These are phyloP conservation scores for Cremastinae sp. DNA, from an alignment of 2,888 invertebrate genomes.

Conservation along the genomic window DNA sequence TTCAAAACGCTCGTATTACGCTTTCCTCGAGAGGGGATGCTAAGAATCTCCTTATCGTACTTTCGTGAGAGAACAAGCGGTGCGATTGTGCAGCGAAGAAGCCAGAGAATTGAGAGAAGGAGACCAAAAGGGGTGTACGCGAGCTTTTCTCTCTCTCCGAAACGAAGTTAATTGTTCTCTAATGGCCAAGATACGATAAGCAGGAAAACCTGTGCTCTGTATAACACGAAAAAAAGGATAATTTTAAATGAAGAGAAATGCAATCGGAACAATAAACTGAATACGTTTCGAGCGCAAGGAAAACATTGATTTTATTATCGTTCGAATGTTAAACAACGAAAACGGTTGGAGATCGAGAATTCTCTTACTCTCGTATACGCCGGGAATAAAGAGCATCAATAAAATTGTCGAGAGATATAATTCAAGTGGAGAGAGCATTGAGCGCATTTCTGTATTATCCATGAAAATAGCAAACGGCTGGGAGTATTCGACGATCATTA, in stretches of 20 bases:
- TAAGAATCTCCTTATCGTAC: conserved; percentile 50
- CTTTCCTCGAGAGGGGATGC: conserved; percentile 21
- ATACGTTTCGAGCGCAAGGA: too few species aligned
- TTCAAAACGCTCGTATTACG: conserved; percentile 22
- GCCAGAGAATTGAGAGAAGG: conserved; percentile 3
- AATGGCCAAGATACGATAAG: conserved; percentile 47
- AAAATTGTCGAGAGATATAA: conserved; percentile 54
- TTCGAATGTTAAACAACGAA: too few species aligned
- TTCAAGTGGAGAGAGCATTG: conserved; percentile 38
- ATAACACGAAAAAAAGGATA: too few species aligned
- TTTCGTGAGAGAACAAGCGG: conserved; percentile 20
- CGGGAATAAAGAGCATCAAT: conserved; percentile 45
- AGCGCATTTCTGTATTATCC: conserved; percentile 31
- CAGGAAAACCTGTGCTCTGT: too few species aligned
- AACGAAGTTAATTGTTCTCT: conserved; percentile 54
- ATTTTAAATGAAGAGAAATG: too few species aligned
- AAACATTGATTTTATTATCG: too few species aligned
- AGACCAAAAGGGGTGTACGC: too few species aligned
- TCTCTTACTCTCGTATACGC: too few species aligned
- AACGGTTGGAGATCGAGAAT: too few species aligned
- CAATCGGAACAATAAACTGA: too few species aligned
- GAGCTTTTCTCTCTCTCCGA: conserved; percentile 9
- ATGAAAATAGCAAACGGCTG: conserved; percentile 14
- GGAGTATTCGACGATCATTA: conserved; percentile 53
- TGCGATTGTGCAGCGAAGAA: conserved; percentile 36